phyloP scores from a whole-genome alignment of 2,113 vertebrate species.

The Mustelus asterias region DNA sequence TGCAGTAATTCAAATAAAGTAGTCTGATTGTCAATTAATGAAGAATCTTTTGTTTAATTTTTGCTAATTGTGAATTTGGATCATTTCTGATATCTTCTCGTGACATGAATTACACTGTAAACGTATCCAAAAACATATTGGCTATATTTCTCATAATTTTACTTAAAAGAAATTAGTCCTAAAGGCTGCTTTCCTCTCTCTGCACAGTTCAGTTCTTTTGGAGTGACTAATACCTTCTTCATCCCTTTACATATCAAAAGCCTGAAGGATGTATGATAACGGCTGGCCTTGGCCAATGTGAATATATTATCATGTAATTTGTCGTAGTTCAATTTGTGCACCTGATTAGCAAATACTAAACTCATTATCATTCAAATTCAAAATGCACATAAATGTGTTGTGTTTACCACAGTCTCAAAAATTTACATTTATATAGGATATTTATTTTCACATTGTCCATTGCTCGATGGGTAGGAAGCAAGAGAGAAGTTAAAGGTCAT shows the following conservation, averaged over 20 bases:
- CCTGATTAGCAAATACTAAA: not conserved
- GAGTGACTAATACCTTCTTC: not conserved
- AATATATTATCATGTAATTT: not conserved
- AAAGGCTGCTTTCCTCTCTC: not conserved
- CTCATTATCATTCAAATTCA: not conserved
- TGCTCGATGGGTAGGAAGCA: not conserved
- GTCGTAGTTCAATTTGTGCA: not conserved
- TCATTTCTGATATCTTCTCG: not conserved
- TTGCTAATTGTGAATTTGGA: not conserved
- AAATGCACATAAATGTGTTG: not conserved
- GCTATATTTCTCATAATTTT: not conserved
- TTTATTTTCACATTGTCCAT: not conserved
- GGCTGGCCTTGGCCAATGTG: not conserved
- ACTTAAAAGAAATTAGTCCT: not conserved
- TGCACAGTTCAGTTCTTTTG: not conserved
- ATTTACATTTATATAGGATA: not conserved
- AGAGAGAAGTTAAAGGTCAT: not conserved
- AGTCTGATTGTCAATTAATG: not conserved
- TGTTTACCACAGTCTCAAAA: not conserved
- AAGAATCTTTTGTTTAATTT: not conserved
- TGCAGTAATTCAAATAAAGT: not conserved
- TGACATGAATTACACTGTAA: not conserved
- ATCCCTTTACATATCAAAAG: not conserved
- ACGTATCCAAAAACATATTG: not conserved
- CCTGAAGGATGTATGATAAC: not conserved